These are phyloP conservation scores for Teleogryllus occipitalis DNA, from an alignment of 1,140 invertebrate genomes.

Conservation along the genomic window DNA sequence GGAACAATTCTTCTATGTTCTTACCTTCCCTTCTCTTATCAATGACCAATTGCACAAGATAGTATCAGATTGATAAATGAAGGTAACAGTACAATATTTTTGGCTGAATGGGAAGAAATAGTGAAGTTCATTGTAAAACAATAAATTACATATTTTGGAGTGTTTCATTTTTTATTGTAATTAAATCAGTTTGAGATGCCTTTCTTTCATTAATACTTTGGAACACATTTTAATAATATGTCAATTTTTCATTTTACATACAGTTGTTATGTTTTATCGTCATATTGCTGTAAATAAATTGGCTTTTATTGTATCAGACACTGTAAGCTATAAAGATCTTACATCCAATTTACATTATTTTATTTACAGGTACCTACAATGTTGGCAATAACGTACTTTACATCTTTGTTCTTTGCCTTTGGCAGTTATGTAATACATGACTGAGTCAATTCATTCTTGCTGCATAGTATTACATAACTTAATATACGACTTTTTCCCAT, in stretches of 20 bases:
- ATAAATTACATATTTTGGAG: background rate
- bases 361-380: constrained; percentile 5
- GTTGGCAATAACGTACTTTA: background rate
- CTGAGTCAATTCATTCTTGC: too few species aligned
- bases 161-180: background rate
- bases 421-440: too few species aligned
- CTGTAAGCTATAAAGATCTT: background rate
- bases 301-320: background rate
- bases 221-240: constrained; percentile 1
- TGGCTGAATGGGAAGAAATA: too few species aligned
- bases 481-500: background rate
- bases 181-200: background rate
- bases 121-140: background rate
- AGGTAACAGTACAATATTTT: too few species aligned
- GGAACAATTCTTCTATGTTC: too few species aligned
- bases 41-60: too few species aligned
- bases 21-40: too few species aligned
- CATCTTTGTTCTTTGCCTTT: background rate
- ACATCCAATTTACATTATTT: background rate
- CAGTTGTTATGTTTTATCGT: background rate
- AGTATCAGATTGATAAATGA: too few species aligned
- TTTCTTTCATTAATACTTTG: constrained; percentile 2
- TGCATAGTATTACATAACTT: background rate
- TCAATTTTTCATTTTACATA: background rate
- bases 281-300: background rate